These are phyloP conservation scores for Palythoa caribaeorum DNA, from an alignment of 92 coral and sea anemone species.

Conservation along the genomic window DNA sequence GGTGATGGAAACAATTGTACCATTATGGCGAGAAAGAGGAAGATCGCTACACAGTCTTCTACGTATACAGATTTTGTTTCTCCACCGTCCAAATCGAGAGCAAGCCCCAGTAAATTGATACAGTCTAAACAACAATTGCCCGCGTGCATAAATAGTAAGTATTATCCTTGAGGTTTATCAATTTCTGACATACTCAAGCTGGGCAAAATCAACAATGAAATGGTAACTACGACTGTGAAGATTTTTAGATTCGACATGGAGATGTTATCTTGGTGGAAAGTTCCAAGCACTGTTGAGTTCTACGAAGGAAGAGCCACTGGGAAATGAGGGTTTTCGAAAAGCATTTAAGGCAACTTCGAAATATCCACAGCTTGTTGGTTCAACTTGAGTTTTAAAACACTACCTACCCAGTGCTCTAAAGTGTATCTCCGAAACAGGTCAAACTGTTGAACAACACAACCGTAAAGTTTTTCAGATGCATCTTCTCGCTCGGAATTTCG, in stretches of 20 bases:
- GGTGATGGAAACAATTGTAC: background rate
- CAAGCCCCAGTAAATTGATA: conserved; percentile 1
- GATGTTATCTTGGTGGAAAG: conserved; percentile 59
- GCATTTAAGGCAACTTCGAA: conserved; percentile 46
- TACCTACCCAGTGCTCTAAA: conserved; percentile 53
- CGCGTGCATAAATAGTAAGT: background rate
- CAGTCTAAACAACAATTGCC: background rate
- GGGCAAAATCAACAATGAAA: conserved; percentile 29
- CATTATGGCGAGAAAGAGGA: background rate
- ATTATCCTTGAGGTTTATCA: conserved; percentile 39
- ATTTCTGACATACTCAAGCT: conserved; percentile 27
- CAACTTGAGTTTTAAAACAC: conserved; percentile 62
- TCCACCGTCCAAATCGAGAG: background rate
- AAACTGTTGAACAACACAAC: conserved; percentile 60
- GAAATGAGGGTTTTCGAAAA: conserved; percentile 53
- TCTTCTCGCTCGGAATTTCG: conserved; percentile 66
- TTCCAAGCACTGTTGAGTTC: conserved; percentile 43
- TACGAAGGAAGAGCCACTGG: conserved; percentile 36
- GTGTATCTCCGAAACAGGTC: conserved; percentile 19
- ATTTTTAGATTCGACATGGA: conserved; percentile 60
- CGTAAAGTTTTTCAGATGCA: conserved; percentile 72
- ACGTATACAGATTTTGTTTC: background rate
- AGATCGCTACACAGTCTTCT: background rate
- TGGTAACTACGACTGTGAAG: conserved; percentile 13
- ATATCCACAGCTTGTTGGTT: conserved; percentile 45